These are phyloP conservation scores for Ptychoptera contaminata DNA, from an alignment of 2,888 invertebrate species.

Conservation along the genomic window DNA sequence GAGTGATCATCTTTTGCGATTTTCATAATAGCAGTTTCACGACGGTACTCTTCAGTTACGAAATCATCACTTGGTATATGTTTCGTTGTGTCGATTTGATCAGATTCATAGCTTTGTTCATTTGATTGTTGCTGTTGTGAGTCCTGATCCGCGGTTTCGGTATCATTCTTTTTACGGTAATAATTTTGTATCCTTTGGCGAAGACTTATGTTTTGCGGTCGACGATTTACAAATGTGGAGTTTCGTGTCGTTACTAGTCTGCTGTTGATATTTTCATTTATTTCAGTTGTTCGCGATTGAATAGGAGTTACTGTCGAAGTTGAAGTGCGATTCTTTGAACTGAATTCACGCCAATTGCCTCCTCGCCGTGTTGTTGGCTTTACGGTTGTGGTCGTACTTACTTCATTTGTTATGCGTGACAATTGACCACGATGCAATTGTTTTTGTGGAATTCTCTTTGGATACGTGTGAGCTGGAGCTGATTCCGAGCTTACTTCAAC, in stretches of 20 bases:
- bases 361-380: background rate
- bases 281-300: conserved; percentile 7
- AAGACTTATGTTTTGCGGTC: conserved; percentile 6
- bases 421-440: background rate
- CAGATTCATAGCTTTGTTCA: too few relatives aligned
- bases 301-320: conserved; percentile 9
- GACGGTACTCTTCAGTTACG: conserved; percentile 23
- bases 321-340: conserved; percentile 8
- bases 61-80: conserved; percentile 17
- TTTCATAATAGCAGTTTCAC: conserved; percentile 37
- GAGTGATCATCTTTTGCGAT: conserved; percentile 26
- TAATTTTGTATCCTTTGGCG: conserved; percentile 11
- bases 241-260: conserved; percentile 6
- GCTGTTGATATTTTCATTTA: background rate
- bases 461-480: too few relatives aligned
- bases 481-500: too few relatives aligned
- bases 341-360: conserved; percentile 8
- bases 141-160: too few relatives aligned
- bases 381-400: background rate
- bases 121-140: too few relatives aligned
- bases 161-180: conserved; percentile 20
- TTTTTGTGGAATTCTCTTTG: background rate
- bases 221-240: conserved; percentile 1
- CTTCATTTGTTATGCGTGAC: background rate
- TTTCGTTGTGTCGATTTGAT: conserved; percentile 13